Evolutionary conservation across 1,140 invertebrate genomes (phyloP).

Genomic region (Drosophila lowei): DNA sequence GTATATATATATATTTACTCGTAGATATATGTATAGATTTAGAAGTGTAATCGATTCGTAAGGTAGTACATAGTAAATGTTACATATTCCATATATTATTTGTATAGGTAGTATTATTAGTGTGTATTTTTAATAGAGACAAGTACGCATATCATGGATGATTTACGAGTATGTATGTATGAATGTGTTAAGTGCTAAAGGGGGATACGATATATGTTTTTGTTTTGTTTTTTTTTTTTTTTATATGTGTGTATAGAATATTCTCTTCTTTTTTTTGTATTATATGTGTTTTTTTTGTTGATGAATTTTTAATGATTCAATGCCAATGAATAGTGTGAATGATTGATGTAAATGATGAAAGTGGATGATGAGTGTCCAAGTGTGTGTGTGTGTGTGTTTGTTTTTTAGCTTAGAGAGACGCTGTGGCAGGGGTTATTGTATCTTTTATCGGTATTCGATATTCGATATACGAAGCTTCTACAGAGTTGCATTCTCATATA

Average conservation of each 20-base stretch:
- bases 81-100: constrained; percentile 56
- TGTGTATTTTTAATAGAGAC: constrained; percentile 71
- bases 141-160: constrained; percentile 68
- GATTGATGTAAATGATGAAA: constrained; percentile 28
- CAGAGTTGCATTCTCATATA: constrained; percentile 13
- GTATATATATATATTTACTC: constrained; percentile 48
- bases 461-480: constrained; percentile 32
- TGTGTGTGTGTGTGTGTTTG: constrained; percentile 13
- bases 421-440: constrained; percentile 43
- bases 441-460: constrained; percentile 39
- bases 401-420: constrained; percentile 40
- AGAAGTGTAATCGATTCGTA: constrained; percentile 70
- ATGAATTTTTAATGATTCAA: constrained; percentile 37
- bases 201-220: constrained; percentile 51
- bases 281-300: constrained; percentile 10
- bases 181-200: constrained; percentile 54
- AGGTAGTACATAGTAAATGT: constrained; percentile 75
- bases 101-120: constrained; percentile 46
- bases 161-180: constrained; percentile 44
- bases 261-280: constrained; percentile 4
- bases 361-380: constrained; percentile 10
- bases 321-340: constrained; percentile 48
- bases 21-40: constrained; percentile 56
- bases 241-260: constrained; percentile 16
- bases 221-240: constrained; percentile 37